Conservation (phyloP, 2,797 vertebrate species). For the Arremon aurantiirostris region DNA sequence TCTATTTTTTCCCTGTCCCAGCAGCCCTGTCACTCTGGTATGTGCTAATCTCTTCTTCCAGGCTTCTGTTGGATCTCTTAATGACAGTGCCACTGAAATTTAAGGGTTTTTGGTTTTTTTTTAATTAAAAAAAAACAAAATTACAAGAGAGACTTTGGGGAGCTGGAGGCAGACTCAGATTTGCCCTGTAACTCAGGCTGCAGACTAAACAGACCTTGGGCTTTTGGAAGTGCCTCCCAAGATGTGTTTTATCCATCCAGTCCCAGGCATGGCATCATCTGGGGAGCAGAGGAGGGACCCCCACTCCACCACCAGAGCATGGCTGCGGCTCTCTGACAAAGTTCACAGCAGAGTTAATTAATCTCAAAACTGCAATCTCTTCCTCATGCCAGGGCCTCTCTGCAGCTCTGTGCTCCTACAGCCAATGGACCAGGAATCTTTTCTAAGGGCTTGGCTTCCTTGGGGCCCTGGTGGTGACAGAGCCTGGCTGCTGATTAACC, state of each 20-base stretch:
- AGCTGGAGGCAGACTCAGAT: background rate
- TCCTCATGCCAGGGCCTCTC: background rate
- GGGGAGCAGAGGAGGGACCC: background rate
- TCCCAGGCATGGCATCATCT: background rate
- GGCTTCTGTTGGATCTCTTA: constrained; percentile 51
- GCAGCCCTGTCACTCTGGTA: constrained; percentile 45
- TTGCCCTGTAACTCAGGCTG: background rate
- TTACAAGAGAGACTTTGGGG: background rate
- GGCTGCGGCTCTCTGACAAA: fast-evolving
- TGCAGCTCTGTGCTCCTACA: background rate
- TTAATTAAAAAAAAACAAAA: background rate
- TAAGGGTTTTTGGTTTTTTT: no score
- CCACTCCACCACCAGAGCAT: fast-evolving
- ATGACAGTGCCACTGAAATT: background rate
- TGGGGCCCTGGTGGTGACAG: background rate
- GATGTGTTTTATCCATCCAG: background rate
- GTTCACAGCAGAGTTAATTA: background rate
- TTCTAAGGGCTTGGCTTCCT: background rate
- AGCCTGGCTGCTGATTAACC: background rate
- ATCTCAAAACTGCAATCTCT: background rate
- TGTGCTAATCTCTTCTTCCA: constrained; percentile 52
- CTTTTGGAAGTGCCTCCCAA: background rate
- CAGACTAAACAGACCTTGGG: background rate
- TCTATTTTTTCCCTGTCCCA: constrained; percentile 53
- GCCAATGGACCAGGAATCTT: constrained; percentile 1